Conservation (phyloP, 2,888 invertebrate genomes). For the Papilio gigon region DNA sequence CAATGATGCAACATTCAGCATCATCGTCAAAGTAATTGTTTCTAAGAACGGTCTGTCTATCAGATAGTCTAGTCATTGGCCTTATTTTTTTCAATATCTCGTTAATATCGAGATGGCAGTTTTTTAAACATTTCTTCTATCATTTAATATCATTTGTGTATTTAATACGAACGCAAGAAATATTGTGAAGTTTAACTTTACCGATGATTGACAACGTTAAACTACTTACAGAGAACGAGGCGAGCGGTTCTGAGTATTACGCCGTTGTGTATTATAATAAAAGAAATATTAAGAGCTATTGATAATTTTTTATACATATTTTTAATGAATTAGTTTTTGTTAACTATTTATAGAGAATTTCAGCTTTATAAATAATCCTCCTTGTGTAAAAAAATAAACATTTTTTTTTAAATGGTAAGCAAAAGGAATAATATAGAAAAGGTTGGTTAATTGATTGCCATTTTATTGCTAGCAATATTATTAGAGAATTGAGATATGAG, state of each 20-base stretch:
- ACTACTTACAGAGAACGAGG: slow-evolving; percentile 2
- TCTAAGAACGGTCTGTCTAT: slow-evolving; percentile 31
- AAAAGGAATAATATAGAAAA: too few relatives aligned
- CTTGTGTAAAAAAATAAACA: too few relatives aligned
- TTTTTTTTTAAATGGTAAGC: too few relatives aligned
- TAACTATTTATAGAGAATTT: not conserved
- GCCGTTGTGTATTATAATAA: slow-evolving; percentile 12
- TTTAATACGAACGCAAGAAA: slow-evolving; percentile 11
- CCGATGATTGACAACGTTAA: slow-evolving; percentile 14
- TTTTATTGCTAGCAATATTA: too few relatives aligned
- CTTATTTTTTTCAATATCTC: slow-evolving; percentile 31
- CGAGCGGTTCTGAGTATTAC: slow-evolving; percentile 1
- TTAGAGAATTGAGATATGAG: too few relatives aligned
- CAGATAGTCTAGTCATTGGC: slow-evolving; percentile 28
- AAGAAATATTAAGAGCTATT: slow-evolving; percentile 12
- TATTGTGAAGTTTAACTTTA: slow-evolving; percentile 5
- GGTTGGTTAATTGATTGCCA: too few relatives aligned
- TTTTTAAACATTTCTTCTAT: slow-evolving; percentile 21
- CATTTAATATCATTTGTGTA: slow-evolving; percentile 10
- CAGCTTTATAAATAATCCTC: not conserved
- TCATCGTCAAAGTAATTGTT: slow-evolving; percentile 21
- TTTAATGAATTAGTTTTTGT: slow-evolving; percentile 15
- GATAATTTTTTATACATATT: not conserved
- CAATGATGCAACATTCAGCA: slow-evolving; percentile 36
- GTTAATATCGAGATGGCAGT: slow-evolving; percentile 29